Base-by-base conservation (phyloP, 2,797 vertebrate species). In the Tangara arthus region DNA sequence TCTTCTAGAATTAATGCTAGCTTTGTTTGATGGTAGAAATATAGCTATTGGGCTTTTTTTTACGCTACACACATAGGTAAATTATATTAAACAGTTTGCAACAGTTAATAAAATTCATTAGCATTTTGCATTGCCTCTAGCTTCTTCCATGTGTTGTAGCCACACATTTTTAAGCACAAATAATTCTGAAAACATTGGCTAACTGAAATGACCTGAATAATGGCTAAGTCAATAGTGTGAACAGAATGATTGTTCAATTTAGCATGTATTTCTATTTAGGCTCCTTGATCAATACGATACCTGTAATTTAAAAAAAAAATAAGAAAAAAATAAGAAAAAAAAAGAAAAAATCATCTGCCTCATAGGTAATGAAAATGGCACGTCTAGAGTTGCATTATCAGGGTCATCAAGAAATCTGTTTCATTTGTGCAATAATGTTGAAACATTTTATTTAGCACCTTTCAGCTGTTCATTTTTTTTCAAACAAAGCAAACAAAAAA, bases 201-300 rank as follows among this genome's bases (percentile, higher is more conserved):
- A 78, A 83, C 41, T 87, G 61, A 96, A 94, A 87, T 89, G 15
- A 89, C 44, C 71, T 87, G 57, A 95, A 89, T 60, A 91, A 94
- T 42, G 23, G 23, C 19, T 27, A 47, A 90, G 53, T 86, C 71
- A 85, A 87, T 70, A 91, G 26, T 28, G 3, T 93, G 89, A 89
- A 77, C 42, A 39, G 55, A 95, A 82, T 85, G 93, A 91, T 76
- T 90, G 73, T 34, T 95, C 82, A 75, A 30, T 95, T 93, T 88
- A 81, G 18, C 28, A 53, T 60, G 28, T 42, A 82, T 47, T 91
- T 93, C 81, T 94, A 57, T 72, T 90, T 90, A 80, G 72, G 50
- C 14, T 82, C 8, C 37, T 93, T 69, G 84, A 81, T 92, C 73
- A 79, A 93, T 92, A 82, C 39, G 11, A 57, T 69, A 79, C 24